Percentiles rank a stretch among this genome's conserved stretches.
These are phyloP conservation scores for Sinocyclocheilus anshuiensis DNA, from an alignment of 2,113 vertebrate species.

Conservation along the genomic window DNA sequence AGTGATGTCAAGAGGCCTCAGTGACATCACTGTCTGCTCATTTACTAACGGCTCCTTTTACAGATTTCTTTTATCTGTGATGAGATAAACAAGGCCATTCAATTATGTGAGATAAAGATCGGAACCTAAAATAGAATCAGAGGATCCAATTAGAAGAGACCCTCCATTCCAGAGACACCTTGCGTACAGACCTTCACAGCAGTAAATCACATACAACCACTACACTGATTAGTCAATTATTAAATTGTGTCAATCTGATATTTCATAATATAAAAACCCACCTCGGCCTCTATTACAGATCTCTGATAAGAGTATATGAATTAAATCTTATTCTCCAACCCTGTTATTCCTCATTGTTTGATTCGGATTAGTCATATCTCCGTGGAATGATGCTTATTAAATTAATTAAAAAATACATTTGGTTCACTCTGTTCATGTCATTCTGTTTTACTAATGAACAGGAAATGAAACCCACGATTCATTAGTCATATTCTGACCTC, in stretches of 20 bases:
- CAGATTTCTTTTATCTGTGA: not conserved
- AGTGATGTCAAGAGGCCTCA: not conserved
- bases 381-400: not conserved
- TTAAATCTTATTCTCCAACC: not conserved
- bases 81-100: not conserved
- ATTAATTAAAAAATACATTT: not conserved
- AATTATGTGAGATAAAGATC: not conserved
- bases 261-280: not conserved
- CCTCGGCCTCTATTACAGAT: not conserved
- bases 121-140: not conserved
- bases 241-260: not conserved
- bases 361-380: not conserved
- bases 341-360: not conserved
- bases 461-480: not conserved
- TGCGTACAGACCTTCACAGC: not conserved
- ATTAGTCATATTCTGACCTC: not conserved
- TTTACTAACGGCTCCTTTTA: not conserved
- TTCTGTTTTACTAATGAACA: not conserved
- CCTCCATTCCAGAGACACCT: not conserved
- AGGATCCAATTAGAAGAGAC: not conserved
- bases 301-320: not conserved
- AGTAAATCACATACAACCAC: not conserved
- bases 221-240: not conserved
- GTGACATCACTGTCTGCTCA: not conserved
- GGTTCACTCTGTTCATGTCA: not conserved